These are phyloP conservation scores for Leucophenga montana DNA, from an alignment of 2,888 invertebrate genomes.

Conservation along the genomic window DNA sequence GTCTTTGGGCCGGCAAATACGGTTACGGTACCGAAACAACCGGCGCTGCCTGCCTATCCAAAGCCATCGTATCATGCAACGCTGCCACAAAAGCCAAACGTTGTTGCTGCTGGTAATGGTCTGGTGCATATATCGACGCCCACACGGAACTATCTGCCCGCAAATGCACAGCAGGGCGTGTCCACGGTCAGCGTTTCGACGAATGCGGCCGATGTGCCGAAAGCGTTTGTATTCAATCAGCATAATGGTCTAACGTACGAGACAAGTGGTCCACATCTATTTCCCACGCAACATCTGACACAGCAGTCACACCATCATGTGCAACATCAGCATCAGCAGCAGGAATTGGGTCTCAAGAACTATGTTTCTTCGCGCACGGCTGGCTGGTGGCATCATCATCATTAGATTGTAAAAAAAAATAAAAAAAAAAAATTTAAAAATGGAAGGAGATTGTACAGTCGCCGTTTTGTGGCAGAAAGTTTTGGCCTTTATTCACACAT, in stretches of 20 bases:
- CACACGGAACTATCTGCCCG: slow-evolving; percentile 44
- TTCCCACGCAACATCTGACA: slow-evolving; percentile 52
- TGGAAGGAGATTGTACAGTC: too few species aligned
- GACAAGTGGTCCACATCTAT: slow-evolving; percentile 69
- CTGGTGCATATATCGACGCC: slow-evolving; percentile 33
- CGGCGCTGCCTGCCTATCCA: slow-evolving; percentile 27
- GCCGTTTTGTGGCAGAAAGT: too few species aligned
- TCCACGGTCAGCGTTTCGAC: slow-evolving; percentile 55
- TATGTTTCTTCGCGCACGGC: slow-evolving; percentile 62
- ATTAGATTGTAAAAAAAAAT: slow-evolving; percentile 37
- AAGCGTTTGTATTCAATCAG: slow-evolving; percentile 71
- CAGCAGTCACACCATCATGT: slow-evolving; percentile 37
- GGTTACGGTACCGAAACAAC: slow-evolving; percentile 52
- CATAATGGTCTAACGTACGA: slow-evolving; percentile 72
- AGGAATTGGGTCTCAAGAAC: slow-evolving; percentile 53
- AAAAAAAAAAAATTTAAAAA: too few species aligned
- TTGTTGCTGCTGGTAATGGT: neutral
- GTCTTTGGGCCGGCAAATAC: slow-evolving; percentile 62
- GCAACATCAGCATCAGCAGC: slow-evolving; percentile 22
- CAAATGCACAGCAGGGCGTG: slow-evolving; percentile 43
- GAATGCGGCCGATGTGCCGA: slow-evolving; percentile 59
- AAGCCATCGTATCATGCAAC: slow-evolving; percentile 53
- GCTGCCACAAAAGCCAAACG: slow-evolving; percentile 46
- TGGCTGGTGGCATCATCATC: slow-evolving; percentile 67
- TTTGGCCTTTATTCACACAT: neutral